Percentiles rank a stretch among this genome's conserved stretches.
phyloP scores from a whole-genome alignment of 2,113 vertebrate species.

The Microcebus jonahi region DNA sequence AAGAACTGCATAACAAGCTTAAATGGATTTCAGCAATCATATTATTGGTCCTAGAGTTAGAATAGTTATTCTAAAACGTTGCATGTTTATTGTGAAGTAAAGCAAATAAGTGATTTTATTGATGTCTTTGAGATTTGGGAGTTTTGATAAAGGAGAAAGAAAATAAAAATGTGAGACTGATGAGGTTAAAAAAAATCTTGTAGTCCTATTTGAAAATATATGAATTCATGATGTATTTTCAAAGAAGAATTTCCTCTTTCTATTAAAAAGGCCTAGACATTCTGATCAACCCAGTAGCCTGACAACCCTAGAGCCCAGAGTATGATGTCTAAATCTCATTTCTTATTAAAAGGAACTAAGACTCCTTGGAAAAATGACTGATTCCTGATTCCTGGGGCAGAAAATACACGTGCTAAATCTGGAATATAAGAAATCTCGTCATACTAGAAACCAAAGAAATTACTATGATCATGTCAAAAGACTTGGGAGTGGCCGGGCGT shows the following conservation, averaged over 20 bases:
- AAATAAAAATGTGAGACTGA: background rate
- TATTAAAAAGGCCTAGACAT: background rate
- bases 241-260: background rate
- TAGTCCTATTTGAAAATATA: background rate
- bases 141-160: constrained; percentile 11
- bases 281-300: background rate
- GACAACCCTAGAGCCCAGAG: background rate
- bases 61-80: background rate
- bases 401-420: background rate
- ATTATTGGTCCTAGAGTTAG: background rate
- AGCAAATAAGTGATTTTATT: background rate
- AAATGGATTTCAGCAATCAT: background rate
- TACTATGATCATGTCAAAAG: background rate
- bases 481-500: background rate
- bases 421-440: background rate
- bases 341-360: background rate
- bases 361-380: background rate
- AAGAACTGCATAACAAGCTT: background rate
- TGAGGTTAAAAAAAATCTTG: background rate
- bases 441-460: background rate
- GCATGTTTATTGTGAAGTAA: constrained; percentile 21
- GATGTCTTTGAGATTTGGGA: background rate
- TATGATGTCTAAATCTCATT: constrained; percentile 3
- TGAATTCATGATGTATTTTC: background rate
- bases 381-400: background rate